Percentiles rank a stretch among this genome's conserved stretches.
Conservation (phyloP, 2,113 vertebrate species). For the Myotis yumanensis region DNA sequence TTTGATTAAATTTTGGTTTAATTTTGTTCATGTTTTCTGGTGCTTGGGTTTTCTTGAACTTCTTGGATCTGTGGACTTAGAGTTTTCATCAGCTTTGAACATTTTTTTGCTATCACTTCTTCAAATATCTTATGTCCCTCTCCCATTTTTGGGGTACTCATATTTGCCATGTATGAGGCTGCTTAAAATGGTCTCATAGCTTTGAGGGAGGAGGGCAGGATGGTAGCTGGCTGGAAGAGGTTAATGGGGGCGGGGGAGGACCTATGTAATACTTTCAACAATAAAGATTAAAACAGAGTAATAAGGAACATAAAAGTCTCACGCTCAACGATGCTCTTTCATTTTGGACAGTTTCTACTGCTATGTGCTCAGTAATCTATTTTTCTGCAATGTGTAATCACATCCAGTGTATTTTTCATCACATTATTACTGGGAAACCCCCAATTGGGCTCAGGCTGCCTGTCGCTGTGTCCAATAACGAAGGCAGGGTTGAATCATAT, state of each 20-base stretch:
- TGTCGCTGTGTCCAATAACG: too few species aligned
- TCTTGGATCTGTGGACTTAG: not conserved
- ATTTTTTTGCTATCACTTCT: not conserved
- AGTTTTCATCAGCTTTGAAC: not conserved
- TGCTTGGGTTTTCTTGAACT: not conserved
- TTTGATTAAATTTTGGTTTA: not conserved
- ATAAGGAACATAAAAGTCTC: too few species aligned
- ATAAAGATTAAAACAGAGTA: too few species aligned
- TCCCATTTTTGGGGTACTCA: not conserved
- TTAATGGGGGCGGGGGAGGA: too few species aligned
- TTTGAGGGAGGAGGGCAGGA: too few species aligned
- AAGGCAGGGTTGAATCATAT: too few species aligned
- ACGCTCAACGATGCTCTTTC: not conserved
- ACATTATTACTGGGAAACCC: not conserved
- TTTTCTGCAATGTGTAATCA: not conserved
- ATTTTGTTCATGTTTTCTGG: not conserved
- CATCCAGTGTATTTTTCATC: not conserved
- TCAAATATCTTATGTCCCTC: not conserved
- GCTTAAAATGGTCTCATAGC: not conserved
- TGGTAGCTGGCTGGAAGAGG: too few species aligned
- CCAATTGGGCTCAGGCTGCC: too few species aligned
- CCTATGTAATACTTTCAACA: too few species aligned
- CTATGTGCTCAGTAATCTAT: not conserved
- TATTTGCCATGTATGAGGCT: not conserved
- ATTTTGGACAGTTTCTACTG: not conserved